These are phyloP conservation scores for Astreopora myriophthalma DNA, from an alignment of 64 coral and sea anemone genomes.

Conservation along the genomic window DNA sequence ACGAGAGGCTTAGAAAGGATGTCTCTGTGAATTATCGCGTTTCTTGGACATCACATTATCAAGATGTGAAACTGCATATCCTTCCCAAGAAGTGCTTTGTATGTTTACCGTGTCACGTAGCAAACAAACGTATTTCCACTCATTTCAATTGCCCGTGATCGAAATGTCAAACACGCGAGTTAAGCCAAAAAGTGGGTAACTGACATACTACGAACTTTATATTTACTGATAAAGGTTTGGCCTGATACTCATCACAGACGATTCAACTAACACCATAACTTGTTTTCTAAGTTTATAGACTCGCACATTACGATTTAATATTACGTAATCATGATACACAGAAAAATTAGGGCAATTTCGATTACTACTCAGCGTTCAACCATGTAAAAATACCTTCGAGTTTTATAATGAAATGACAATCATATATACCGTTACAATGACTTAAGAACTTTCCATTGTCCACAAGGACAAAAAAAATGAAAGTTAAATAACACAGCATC, in stretches of 20 bases:
- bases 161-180: neutral
- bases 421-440: conserved; percentile 24
- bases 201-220: neutral
- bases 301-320: neutral
- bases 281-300: neutral
- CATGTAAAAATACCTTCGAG: neutral
- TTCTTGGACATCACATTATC: too few relatives aligned
- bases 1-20: too few relatives aligned
- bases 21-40: too few relatives aligned
- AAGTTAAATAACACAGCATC: neutral
- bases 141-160: neutral
- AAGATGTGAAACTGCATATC: too few relatives aligned
- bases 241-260: neutral
- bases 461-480: neutral
- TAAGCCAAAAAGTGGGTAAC: conserved; percentile 1
- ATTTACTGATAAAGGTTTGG: neutral
- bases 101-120: neutral
- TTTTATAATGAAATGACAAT: neutral
- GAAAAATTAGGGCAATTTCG: neutral
- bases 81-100: too few relatives aligned
- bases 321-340: neutral
- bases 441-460: conserved; percentile 18
- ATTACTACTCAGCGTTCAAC: neutral
- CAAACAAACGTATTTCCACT: neutral
- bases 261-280: neutral